Base-by-base conservation (phyloP, 2,797 vertebrate genomes). In the Micromesistius poutassou region DNA sequence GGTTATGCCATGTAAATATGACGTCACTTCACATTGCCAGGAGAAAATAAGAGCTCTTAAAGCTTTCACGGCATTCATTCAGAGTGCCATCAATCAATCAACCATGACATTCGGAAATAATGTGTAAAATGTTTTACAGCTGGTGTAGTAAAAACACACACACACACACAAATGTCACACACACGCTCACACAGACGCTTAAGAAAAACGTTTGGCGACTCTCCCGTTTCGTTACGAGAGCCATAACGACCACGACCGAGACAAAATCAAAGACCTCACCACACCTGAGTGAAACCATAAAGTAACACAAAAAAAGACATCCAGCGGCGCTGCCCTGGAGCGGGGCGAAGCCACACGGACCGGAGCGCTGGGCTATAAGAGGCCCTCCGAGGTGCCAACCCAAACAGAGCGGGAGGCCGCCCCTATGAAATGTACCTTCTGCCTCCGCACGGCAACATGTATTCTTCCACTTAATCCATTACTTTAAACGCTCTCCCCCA, bases 241-340 rank as follows among this genome's bases (percentile, higher is more conserved):
- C 80, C 86, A 81, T 87, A 86, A 87, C 13, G 19, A 82, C 66
- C 78, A 28, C 5, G 28, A 73, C 38, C 13, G 36, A 82, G 84
- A 68, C 74, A 74, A 62, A 73, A 79, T 73, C 82, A 78, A 76
- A 33, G 74, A 55, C 74, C 82, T 81, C 75, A 25, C 72, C 77
- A 74, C 83, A 91, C 90, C 90, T 90, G 87, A 89, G 81, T 1
- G 76, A 73, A 55, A 73, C 85, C 72, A 33, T 81, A 76, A 83
- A 85, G 74, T 80, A 78, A 77, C 80, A 74, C 28, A 85, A 28
- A 36, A 75, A 35, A 35, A 71, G 82, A 86, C 88, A 90, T 89
- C 77, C 82, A 87, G 42, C 13, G 3, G 42, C 13, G 16, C 50
- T 55, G 50, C 19, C 50, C 16, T 7, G 50, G 6, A 55, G 50